Evolutionary conservation across 2,888 invertebrate species (phyloP).

Genomic region (Abrostola tripartita): DNA sequence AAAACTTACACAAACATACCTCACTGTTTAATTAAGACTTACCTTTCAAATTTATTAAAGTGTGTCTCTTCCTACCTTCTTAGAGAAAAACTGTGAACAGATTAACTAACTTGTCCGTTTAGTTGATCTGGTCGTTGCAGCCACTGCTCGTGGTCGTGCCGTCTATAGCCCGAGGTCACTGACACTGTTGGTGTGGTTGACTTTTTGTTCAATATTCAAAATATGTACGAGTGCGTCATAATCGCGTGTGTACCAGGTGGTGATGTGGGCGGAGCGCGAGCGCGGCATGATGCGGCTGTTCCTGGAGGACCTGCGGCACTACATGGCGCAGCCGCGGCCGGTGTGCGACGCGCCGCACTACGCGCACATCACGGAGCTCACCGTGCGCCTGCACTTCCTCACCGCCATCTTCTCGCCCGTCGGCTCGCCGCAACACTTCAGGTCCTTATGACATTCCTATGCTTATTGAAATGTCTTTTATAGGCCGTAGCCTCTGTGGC

Average conservation of each 20-base stretch:
- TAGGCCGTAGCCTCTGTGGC: neutral
- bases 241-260: conserved; percentile 83
- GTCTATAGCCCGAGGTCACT: too few species aligned
- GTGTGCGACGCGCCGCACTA: conserved; percentile 76
- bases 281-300: conserved; percentile 98
- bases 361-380: conserved; percentile 95
- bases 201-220: too few species aligned
- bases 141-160: too few species aligned
- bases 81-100: too few species aligned
- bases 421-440: conserved; percentile 96
- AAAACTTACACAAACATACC: too few species aligned
- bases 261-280: conserved; percentile 97
- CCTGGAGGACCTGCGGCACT: conserved; percentile 95
- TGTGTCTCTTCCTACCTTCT: too few species aligned
- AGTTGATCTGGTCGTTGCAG: too few species aligned
- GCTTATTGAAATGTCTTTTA: too few species aligned
- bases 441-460: conserved; percentile 78
- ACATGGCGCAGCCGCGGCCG: conserved; percentile 68
- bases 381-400: conserved; percentile 96
- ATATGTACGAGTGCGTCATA: neutral
- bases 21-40: too few species aligned
- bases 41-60: too few species aligned
- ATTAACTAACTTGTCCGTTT: too few species aligned
- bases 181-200: too few species aligned
- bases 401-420: conserved; percentile 97